phyloP scores from a whole-genome alignment of 2,113 vertebrate species.

The Brachyistius frenatus region DNA sequence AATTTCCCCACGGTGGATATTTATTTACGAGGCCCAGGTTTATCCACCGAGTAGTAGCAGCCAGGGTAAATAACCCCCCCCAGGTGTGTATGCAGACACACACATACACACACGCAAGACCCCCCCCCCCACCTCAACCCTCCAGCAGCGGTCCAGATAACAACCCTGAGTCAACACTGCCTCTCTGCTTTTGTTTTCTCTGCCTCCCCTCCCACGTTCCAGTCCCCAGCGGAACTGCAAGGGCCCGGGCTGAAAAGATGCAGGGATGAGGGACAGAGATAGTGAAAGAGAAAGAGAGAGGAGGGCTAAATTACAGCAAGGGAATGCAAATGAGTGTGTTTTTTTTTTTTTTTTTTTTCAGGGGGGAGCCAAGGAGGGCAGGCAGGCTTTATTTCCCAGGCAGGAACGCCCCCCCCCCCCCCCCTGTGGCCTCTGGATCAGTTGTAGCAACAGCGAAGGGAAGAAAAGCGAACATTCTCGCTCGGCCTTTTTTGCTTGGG shows the following conservation, averaged over 20 bases:
- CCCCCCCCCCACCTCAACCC: constrained; percentile 7
- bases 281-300: constrained; percentile 38
- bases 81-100: constrained; percentile 55
- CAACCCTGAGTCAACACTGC: constrained; percentile 75
- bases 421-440: constrained; percentile 69
- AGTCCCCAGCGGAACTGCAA: constrained; percentile 55
- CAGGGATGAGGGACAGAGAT: constrained; percentile 64
- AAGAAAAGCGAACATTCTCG: constrained; percentile 59
- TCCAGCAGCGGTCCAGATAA: constrained; percentile 70
- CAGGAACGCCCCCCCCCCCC: constrained; percentile 69
- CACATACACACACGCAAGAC: constrained; percentile 29
- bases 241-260: constrained; percentile 62
- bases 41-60: constrained; percentile 63
- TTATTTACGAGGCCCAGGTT: constrained; percentile 69
- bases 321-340: constrained; percentile 75
- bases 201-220: constrained; percentile 64
- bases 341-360: constrained; percentile 57
- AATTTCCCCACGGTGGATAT: constrained; percentile 64
- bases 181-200: constrained; percentile 75
- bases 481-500: constrained; percentile 53
- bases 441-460: constrained; percentile 57
- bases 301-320: constrained; percentile 67
- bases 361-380: constrained; percentile 60
- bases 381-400: constrained; percentile 67
- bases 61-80: constrained; percentile 70